Percentiles rank a stretch among this genome's conserved stretches.
phyloP scores from a whole-genome alignment of 1,140 invertebrate species.

The Mizuhopecten yessoensis region DNA sequence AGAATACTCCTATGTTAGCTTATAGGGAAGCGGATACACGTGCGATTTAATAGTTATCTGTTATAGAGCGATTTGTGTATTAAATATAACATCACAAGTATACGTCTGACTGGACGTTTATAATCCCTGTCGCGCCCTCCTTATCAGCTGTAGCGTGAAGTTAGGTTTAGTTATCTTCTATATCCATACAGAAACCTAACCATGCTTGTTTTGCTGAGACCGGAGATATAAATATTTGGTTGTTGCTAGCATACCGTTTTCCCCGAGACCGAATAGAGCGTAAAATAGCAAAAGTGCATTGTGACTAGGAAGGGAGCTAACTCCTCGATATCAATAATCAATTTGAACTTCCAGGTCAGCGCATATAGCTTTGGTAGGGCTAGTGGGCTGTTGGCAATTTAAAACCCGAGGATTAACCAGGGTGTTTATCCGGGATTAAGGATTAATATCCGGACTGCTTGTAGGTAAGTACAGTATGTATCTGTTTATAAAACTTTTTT shows the following conservation, averaged over 20 bases:
- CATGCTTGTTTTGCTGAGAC: background rate
- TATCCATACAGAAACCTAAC: background rate
- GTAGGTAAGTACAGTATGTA: background rate
- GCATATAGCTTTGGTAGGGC: background rate
- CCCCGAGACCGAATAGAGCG: background rate
- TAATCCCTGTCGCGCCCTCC: background rate
- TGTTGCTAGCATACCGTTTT: slow-evolving; percentile 22
- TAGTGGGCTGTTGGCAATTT: background rate
- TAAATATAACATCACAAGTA: background rate
- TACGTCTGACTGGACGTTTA: background rate
- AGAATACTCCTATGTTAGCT: background rate
- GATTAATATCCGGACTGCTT: background rate
- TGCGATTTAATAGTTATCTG: background rate
- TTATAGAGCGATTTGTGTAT: background rate
- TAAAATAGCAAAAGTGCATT: slow-evolving; percentile 35
- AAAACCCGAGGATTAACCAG: background rate
- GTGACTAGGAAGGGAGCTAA: background rate
- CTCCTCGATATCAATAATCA: background rate
- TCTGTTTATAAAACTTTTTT: too few relatives aligned
- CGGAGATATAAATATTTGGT: slow-evolving; percentile 7
- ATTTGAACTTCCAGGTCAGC: background rate
- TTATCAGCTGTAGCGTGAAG: background rate
- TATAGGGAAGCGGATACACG: background rate
- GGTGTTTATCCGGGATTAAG: background rate
- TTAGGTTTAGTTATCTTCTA: background rate